Evolutionary conservation across 2,888 invertebrate genomes (phyloP).

Genomic region (Pyrgus malvae): DNA sequence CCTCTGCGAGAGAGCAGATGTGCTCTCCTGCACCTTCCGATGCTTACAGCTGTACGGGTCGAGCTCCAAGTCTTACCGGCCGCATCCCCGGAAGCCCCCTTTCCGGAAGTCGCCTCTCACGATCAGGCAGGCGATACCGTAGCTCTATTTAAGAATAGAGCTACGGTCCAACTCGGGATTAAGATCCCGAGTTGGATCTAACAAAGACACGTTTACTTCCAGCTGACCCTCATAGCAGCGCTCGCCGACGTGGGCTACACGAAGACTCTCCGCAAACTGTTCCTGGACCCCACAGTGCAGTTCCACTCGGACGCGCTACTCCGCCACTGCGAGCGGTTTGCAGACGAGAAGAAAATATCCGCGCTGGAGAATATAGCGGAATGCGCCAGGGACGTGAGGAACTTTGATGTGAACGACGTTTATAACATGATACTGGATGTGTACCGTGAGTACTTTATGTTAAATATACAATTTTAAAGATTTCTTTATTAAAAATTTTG

Average conservation of each 20-base stretch:
- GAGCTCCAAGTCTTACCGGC: too few species aligned
- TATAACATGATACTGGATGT: slow-evolving; percentile 75
- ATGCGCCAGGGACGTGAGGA: slow-evolving; percentile 54
- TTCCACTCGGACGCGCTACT: slow-evolving; percentile 76
- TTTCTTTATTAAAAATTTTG: background rate
- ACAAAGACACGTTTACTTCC: slow-evolving; percentile 34
- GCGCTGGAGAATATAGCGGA: slow-evolving; percentile 60
- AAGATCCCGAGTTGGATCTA: too few species aligned
- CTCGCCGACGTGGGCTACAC: slow-evolving; percentile 79
- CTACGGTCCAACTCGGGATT: too few species aligned
- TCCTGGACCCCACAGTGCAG: slow-evolving; percentile 77
- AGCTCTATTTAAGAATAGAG: too few species aligned
- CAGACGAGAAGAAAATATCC: slow-evolving; percentile 58
- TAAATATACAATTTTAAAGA: background rate
- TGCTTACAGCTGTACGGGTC: too few species aligned
- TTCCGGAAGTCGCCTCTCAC: too few species aligned
- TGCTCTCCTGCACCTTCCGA: too few species aligned
- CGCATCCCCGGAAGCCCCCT: too few species aligned
- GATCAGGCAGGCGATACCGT: too few species aligned
- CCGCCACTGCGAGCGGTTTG: slow-evolving; percentile 76
- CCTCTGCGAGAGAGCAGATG: too few species aligned
- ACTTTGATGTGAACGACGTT: slow-evolving; percentile 60
- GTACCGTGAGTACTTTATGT: slow-evolving; percentile 63
- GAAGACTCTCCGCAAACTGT: slow-evolving; percentile 70
- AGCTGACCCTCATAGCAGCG: slow-evolving; percentile 74